These are phyloP conservation scores for Tretioscincus oriximinensis DNA, from an alignment of 2,113 vertebrate species.

Conservation along the genomic window DNA sequence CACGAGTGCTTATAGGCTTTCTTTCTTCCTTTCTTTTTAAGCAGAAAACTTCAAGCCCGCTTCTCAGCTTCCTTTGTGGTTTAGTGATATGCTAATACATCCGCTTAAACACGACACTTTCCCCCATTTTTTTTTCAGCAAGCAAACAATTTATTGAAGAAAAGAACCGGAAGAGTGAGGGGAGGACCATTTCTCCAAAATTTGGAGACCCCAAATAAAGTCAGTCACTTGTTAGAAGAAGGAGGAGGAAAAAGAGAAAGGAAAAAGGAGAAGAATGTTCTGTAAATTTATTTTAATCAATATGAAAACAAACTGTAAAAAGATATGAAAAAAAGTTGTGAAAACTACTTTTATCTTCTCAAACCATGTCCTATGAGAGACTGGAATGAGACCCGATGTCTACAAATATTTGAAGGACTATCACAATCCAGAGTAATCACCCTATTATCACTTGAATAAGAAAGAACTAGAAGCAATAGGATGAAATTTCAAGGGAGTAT, in stretches of 20 bases:
- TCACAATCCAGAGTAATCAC: no score
- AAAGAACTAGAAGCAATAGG: no score
- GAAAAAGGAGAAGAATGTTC: no score
- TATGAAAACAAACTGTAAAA: no score
- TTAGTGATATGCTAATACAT: slow-evolving; percentile 27
- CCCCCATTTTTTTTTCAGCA: not conserved
- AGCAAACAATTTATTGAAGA: not conserved
- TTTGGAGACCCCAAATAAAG: slow-evolving; percentile 15
- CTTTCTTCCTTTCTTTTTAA: slow-evolving; percentile 10
- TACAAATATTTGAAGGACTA: no score
- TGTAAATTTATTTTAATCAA: no score
- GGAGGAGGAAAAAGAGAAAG: no score
- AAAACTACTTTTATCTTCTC: not conserved
- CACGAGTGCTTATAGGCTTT: slow-evolving; percentile 25
- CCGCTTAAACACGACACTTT: slow-evolving; percentile 8
- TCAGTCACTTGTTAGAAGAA: no score
- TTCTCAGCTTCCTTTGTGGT: slow-evolving; percentile 65
- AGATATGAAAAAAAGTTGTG: slow-evolving; percentile 37
- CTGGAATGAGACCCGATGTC: no score
- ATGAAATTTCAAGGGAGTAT: no score
- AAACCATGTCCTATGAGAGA: no score
- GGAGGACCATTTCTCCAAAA: not conserved
- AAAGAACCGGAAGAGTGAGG: not conserved
- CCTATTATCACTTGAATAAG: no score
- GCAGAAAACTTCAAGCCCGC: slow-evolving; percentile 41